Percentiles rank a stretch among this genome's conserved stretches.
Evolutionary conservation across 2,888 invertebrate genomes (phyloP).

Genomic region (Eupithecia vulgata): DNA sequence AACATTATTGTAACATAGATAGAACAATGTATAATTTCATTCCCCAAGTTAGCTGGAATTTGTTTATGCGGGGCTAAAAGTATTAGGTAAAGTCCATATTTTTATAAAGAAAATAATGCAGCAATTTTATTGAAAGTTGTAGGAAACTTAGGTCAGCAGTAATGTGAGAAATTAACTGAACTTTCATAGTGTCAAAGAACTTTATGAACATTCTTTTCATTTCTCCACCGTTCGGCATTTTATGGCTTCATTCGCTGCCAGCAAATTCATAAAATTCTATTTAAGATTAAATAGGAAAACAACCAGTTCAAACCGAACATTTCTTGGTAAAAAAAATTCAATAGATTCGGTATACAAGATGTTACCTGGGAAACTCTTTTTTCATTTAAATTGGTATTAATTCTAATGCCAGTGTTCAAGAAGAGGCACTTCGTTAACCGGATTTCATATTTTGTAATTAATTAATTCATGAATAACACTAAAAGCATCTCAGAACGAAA

Average conservation of each 20-base stretch:
- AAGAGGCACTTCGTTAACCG: background rate
- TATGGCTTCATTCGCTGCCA: constrained; percentile 50
- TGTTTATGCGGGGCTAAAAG: background rate
- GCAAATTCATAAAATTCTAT: constrained; percentile 44
- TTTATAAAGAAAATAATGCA: background rate
- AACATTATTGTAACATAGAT: background rate
- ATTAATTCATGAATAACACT: background rate
- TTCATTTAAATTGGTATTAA: background rate
- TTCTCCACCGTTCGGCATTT: constrained; percentile 43
- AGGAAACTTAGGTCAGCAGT: background rate
- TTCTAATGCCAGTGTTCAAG: background rate
- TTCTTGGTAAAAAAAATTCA: background rate
- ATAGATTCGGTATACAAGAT: background rate
- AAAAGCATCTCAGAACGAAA: constrained; percentile 1
- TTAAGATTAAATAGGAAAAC: background rate
- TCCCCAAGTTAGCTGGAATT: background rate
- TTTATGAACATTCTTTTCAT: constrained; percentile 52
- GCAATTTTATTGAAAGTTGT: background rate
- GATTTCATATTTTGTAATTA: background rate
- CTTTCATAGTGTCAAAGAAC: constrained; percentile 50
- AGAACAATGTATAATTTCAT: background rate
- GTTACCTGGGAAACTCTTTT: background rate
- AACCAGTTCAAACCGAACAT: background rate
- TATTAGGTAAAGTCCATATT: background rate
- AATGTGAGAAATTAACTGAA: background rate